A percentile compares a stretch with the other conserved stretches of the same genome.
Conservation (phyloP, 2,113 vertebrate species). For the Gymnobelideus leadbeateri region DNA sequence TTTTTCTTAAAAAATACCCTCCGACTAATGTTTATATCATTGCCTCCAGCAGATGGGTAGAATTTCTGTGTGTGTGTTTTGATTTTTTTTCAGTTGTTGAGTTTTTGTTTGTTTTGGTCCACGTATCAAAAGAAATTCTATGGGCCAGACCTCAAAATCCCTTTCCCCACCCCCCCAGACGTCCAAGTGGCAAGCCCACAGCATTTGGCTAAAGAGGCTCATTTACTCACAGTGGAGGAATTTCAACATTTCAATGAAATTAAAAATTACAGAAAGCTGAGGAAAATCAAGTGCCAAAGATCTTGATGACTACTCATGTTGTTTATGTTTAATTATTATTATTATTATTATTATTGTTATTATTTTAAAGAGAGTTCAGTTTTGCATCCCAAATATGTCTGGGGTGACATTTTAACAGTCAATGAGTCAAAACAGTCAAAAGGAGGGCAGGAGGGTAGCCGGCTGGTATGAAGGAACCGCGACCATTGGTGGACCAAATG, state of each 20-base stretch:
- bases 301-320: constrained; percentile 81
- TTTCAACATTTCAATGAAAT: constrained; percentile 82
- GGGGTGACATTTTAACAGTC: constrained; percentile 88
- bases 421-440: constrained; percentile 87
- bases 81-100: background rate
- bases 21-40: constrained; percentile 82
- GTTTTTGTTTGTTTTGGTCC: constrained; percentile 78
- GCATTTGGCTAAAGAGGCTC: constrained; percentile 81
- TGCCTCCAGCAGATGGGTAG: constrained; percentile 82
- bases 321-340: constrained; percentile 73
- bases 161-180: constrained; percentile 63
- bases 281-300: constrained; percentile 84
- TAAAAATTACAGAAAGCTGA: constrained; percentile 82
- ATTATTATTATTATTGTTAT: constrained; percentile 65
- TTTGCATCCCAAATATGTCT: constrained; percentile 85
- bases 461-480: constrained; percentile 86
- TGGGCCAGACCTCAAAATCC: constrained; percentile 82
- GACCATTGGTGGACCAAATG: constrained; percentile 83
- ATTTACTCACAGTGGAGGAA: constrained; percentile 76
- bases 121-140: constrained; percentile 80
- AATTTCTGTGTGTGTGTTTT: constrained; percentile 57
- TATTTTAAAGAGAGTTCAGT: constrained; percentile 80
- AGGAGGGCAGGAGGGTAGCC: constrained; percentile 83
- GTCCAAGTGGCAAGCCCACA: constrained; percentile 82
- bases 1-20: constrained; percentile 75